Base-by-base conservation (phyloP, 2,797 vertebrate genomes). In the Pseudochirops cupreus region DNA sequence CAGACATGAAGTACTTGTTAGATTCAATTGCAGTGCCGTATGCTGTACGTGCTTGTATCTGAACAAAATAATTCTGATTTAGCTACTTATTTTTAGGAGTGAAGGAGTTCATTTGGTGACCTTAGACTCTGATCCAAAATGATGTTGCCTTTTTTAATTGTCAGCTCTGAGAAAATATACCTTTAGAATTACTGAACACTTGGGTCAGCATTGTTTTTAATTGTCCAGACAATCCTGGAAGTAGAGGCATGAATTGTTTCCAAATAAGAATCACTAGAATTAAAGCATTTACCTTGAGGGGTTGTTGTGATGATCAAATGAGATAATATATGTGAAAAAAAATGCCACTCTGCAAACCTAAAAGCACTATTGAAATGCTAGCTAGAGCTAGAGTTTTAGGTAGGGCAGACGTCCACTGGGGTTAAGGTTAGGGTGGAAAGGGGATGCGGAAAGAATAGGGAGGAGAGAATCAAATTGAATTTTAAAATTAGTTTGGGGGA, bases 401-500 rank as follows among this genome's bases (percentile, higher is more conserved):
- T 50, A 50, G 74, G 74, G 74, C 74, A 87, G 21, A 87, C 11
- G 91, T 95, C 54, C 14, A 94, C 50, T 10, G 39, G 74, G 74
- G 39, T 87, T 87, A 24, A 87, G 39, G 74, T 87, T 87, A 87
- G 3, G 4, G 39, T 87, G 10, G 21, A 93, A 16, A 89, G 31
- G 74, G 55, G 31, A 91, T 54, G 62, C 4, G 56, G 39, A 96
- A 24, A 94, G n/a, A 29, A 97, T 39, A 97, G 5, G 28, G 54
- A 46, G 95, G 94, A 97, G 28, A 96, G 11, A 92, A 89, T 93
- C 9, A 94, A 94, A 95, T 67, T 95, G 90, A 5, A 96, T 89
- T 56, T 95, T 29, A 93, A 90, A 93, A 46, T 92, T 91, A 96
- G 50, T 54, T 91, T 91, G 12, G 54, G 31, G 90, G 90, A 91